Evolutionary conservation across 2,797 vertebrate species (phyloP).

Genomic region (Glyptemys insculpta): DNA sequence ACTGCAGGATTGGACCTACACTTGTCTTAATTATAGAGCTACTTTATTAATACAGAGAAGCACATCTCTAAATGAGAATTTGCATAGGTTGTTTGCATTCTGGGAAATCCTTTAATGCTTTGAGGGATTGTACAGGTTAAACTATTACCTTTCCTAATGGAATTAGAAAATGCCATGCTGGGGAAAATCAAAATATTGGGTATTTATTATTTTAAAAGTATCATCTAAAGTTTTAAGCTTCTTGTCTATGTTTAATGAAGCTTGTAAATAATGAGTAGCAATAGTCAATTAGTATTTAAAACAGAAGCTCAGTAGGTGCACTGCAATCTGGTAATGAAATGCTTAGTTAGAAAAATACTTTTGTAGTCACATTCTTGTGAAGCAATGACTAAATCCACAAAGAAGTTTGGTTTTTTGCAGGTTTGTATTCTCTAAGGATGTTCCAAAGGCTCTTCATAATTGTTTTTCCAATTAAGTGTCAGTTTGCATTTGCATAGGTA

Average conservation of each 20-base stretch:
- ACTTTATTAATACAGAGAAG: background rate
- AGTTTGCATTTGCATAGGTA: background rate
- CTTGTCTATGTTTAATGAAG: background rate
- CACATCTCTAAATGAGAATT: background rate
- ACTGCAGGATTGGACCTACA: background rate
- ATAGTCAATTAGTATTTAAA: slow-evolving; percentile 11
- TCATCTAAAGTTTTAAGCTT: background rate
- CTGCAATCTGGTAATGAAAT: background rate
- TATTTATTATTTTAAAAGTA: background rate
- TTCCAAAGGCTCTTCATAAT: background rate
- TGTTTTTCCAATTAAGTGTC: background rate
- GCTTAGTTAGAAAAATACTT: background rate
- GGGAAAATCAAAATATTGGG: background rate
- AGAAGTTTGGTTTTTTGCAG: background rate
- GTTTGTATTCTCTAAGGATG: background rate
- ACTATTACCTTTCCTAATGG: background rate
- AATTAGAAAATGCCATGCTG: background rate
- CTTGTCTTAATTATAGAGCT: background rate
- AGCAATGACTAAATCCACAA: background rate
- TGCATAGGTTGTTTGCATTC: background rate
- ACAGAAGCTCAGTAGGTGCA: background rate
- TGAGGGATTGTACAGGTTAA: background rate
- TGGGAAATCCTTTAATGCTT: background rate
- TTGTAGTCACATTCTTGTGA: background rate
- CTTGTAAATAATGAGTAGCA: background rate